These are phyloP conservation scores for Entomobrya multifasciata DNA, from an alignment of 2,888 invertebrate species.

Conservation along the genomic window DNA sequence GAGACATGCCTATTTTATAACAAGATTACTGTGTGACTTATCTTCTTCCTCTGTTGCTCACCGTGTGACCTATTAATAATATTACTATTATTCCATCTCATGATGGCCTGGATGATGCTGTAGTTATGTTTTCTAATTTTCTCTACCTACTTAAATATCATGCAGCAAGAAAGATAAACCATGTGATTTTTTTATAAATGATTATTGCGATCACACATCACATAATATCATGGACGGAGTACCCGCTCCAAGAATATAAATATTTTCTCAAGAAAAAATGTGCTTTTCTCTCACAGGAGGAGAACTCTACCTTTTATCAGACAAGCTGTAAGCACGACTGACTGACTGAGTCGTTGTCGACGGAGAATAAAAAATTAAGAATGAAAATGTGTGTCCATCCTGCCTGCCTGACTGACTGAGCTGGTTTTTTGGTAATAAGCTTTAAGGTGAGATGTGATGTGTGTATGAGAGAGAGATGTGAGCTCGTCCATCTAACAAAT, in stretches of 20 bases:
- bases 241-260: too few relatives aligned
- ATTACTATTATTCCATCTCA: neutral
- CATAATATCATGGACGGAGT: too few relatives aligned
- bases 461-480: neutral
- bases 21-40: constrained; percentile 38
- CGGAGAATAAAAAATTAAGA: constrained; percentile 12
- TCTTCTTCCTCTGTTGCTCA: neutral
- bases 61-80: constrained; percentile 36
- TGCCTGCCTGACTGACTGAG: neutral
- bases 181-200: neutral
- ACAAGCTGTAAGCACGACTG: constrained; percentile 3
- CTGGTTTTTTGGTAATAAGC: neutral
- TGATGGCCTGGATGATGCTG: too few relatives aligned
- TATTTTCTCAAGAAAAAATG: neutral
- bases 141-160: too few relatives aligned
- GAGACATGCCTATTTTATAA: constrained; percentile 24
- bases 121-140: too few relatives aligned
- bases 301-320: neutral
- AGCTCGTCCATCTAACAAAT: neutral
- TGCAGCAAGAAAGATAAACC: too few relatives aligned
- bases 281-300: neutral
- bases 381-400: constrained; percentile 3
- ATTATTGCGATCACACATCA: too few relatives aligned
- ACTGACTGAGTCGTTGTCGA: neutral
- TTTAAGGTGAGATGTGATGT: neutral